Percentiles rank a stretch among this genome's conserved stretches.
Evolutionary conservation across 2,888 invertebrate genomes (phyloP).

Genomic region (Allacma fusca): DNA sequence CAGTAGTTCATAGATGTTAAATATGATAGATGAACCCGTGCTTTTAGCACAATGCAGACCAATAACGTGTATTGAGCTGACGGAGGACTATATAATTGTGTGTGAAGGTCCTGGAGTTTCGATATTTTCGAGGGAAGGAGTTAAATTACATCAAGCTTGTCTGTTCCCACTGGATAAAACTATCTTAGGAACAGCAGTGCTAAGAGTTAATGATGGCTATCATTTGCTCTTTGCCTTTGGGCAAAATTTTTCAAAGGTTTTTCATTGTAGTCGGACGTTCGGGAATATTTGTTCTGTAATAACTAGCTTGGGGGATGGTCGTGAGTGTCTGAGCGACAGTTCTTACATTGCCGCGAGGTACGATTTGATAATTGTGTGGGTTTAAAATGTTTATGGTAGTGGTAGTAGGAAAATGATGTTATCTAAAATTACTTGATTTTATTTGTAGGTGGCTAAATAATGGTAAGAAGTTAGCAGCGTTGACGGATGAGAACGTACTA

Average conservation of each 20-base stretch:
- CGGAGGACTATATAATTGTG: constrained; percentile 14
- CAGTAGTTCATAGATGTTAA: too few species aligned
- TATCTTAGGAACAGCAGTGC: constrained; percentile 16
- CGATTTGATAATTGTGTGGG: not conserved
- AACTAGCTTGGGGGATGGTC: not conserved
- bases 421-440: too few species aligned
- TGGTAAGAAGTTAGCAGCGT: constrained; percentile 23
- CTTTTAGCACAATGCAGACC: constrained; percentile 32
- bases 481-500: constrained; percentile 39
- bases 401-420: too few species aligned
- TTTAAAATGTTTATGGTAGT: too few species aligned
- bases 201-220: not conserved
- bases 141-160: not conserved
- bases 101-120: constrained; percentile 33
- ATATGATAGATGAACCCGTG: not conserved
- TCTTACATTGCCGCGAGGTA: constrained; percentile 27
- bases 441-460: constrained; percentile 26
- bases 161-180: constrained; percentile 24
- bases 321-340: not conserved
- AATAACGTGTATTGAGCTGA: constrained; percentile 22
- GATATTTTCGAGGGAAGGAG: constrained; percentile 15
- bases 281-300: not conserved
- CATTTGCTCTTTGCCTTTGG: constrained; percentile 18
- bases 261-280: not conserved
- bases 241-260: not conserved